Percentiles rank a stretch among this genome's conserved stretches.
phyloP scores from a whole-genome alignment of 2,888 invertebrate species.

The Tetranychus piercei region DNA sequence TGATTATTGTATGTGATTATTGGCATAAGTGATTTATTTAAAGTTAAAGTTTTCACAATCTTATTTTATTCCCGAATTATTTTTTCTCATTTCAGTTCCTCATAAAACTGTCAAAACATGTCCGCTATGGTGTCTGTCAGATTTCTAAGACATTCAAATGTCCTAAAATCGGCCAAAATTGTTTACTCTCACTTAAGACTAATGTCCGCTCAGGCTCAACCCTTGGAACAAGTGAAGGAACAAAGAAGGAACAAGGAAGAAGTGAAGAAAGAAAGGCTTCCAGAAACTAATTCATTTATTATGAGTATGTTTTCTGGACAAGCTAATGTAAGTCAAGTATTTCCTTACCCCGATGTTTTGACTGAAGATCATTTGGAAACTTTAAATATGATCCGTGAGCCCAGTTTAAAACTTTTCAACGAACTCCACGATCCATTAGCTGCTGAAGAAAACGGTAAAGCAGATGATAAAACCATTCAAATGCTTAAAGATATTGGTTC shows the following conservation, averaged over 20 bases:
- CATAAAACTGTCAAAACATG: no score
- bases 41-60: no score
- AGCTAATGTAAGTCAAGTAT: slow-evolving; percentile 56
- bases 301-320: slow-evolving; percentile 71
- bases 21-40: no score
- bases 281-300: slow-evolving; percentile 63
- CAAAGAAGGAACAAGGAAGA: background rate
- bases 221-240: background rate
- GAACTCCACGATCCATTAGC: slow-evolving; percentile 69
- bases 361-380: slow-evolving; percentile 64
- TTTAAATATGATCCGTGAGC: slow-evolving; percentile 59
- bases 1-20: no score
- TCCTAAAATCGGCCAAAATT: no score
- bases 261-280: slow-evolving; percentile 31
- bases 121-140: no score
- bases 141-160: no score
- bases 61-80: no score
- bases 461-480: slow-evolving; percentile 53
- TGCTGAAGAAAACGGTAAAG: slow-evolving; percentile 58
- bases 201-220: background rate
- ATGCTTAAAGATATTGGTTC: slow-evolving; percentile 81
- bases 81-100: no score
- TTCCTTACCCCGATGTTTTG: slow-evolving; percentile 74
- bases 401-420: slow-evolving; percentile 45
- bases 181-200: background rate